Evolutionary conservation across 2,797 vertebrate genomes (phyloP), one percentile per base, ranked within the genome.

Genomic region (Sphenopsis melanotis): DNA sequence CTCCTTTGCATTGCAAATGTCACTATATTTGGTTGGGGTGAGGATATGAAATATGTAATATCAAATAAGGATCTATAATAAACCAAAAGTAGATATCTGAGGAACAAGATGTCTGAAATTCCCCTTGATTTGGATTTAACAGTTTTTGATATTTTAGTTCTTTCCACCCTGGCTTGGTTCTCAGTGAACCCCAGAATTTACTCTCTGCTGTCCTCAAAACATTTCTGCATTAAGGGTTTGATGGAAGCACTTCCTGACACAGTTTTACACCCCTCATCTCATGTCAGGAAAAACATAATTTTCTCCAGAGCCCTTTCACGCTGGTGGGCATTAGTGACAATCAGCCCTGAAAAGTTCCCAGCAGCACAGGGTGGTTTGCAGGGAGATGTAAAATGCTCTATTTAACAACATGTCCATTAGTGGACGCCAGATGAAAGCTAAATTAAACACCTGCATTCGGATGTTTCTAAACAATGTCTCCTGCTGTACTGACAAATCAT

Each of bases 1-100:
- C 93, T 91, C 59, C 61, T 96, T 91, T 95, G 95, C 74, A 92
- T 95, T 96, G 88, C 90, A 96, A 66, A 95, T 95, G 79, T 87
- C 50, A 55, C 86, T 90, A 34, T 90, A 82, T 95, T 93, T 84
- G 92, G 72, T 61, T 76, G 47, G 85, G 55, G 19, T 65, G 69
- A 96, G 76, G 52, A 52, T 59, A 93, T 92, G 82, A 94, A 95
- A 96, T 92, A 96, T 94, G 89, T 47, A 94, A 70, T 64, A 94
- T 84, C 80, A 94, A 96, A 94, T 81, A 97, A 83, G 18, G 50
- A 69, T 87, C 59, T 81, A 70, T 71, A 89, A 92, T 60, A 86
- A 90, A 32, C 47, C n/a, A 57, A 47, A 91, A 88, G 18, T 5
- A 55, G 75, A 15, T 78, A 87, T 65, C 30, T 30, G 32, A 93